Evolutionary conservation across 2,888 invertebrate species (phyloP).

Genomic region (Stegophylla sp.): DNA sequence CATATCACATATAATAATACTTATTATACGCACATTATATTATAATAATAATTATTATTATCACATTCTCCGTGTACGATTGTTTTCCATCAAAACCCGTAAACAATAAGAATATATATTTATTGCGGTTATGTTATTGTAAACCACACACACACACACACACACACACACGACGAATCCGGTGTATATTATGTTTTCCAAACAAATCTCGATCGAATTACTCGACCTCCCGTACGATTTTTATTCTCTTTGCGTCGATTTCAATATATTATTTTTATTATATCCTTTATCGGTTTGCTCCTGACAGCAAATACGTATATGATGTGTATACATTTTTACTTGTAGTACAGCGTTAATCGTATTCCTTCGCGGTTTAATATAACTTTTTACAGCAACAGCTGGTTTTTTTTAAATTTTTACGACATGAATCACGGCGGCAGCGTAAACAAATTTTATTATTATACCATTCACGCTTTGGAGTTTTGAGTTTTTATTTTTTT

Average conservation of each 20-base stretch:
- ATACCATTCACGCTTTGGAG: too few species aligned
- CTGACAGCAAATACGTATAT: not conserved
- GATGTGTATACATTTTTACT: too few species aligned
- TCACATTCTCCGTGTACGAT: not conserved
- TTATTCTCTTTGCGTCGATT: constrained; percentile 5
- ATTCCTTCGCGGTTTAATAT: not conserved
- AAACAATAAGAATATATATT: constrained; percentile 33
- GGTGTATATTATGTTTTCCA: constrained; percentile 15
- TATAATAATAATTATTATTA: not conserved
- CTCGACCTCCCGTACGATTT: constrained; percentile 39
- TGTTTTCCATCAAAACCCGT: not conserved
- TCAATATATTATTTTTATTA: not conserved
- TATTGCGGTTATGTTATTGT: constrained; percentile 22
- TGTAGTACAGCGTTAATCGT: too few species aligned
- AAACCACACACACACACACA: not conserved
- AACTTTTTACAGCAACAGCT: not conserved
- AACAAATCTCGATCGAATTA: constrained; percentile 13
- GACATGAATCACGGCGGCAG: too few species aligned
- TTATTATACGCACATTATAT: too few species aligned
- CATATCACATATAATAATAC: too few species aligned
- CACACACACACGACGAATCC: not conserved
- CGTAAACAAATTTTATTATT: too few species aligned
- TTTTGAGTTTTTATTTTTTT: too few species aligned
- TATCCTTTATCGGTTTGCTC: not conserved
- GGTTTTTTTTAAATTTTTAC: too few species aligned